Percentiles rank a stretch among this genome's conserved stretches.
Conservation (phyloP, 2,113 vertebrate genomes). For the Eptatretus burgeri region DNA sequence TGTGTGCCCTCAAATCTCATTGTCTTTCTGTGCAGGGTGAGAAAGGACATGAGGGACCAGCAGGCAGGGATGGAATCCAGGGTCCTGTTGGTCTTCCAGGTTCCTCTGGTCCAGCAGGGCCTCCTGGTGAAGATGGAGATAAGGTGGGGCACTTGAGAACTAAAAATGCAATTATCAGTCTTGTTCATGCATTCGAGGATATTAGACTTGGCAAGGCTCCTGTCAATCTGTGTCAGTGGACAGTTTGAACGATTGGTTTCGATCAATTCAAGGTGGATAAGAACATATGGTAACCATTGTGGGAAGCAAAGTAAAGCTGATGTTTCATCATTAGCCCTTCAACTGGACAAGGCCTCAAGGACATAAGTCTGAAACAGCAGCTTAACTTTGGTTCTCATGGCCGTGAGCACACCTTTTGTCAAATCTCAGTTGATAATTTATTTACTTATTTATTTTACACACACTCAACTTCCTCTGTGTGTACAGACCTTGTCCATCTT, state of each 20-base stretch:
- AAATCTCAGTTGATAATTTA: background rate
- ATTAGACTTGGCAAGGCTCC: background rate
- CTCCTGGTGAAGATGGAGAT: conserved; percentile 83
- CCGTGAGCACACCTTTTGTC: background rate
- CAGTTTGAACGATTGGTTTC: conserved; percentile 10
- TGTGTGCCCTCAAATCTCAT: no score
- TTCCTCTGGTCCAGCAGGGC: conserved; percentile 63
- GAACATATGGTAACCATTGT: background rate
- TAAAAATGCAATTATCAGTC: conserved; percentile 7
- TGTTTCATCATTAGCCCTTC: background rate
- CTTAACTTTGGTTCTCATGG: background rate
- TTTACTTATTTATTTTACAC: background rate
- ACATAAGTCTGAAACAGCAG: no score
- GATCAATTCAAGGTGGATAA: background rate
- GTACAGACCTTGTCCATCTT: no score
- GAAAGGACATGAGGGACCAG: conserved; percentile 84
- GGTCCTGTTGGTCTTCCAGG: conserved; percentile 80
- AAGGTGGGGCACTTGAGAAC: conserved; percentile 27
- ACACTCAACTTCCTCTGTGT: background rate
- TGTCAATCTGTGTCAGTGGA: conserved; percentile 9
- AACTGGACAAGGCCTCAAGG: no score
- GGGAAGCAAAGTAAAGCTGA: background rate
- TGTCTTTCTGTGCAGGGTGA: conserved; percentile 29
- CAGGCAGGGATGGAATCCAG: conserved; percentile 79
- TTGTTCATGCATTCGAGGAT: conserved; percentile 11